Evolutionary conservation across 2,888 invertebrate genomes (phyloP), one percentile per base, ranked within the genome.

Genomic region (Chelonus formosanus): DNA sequence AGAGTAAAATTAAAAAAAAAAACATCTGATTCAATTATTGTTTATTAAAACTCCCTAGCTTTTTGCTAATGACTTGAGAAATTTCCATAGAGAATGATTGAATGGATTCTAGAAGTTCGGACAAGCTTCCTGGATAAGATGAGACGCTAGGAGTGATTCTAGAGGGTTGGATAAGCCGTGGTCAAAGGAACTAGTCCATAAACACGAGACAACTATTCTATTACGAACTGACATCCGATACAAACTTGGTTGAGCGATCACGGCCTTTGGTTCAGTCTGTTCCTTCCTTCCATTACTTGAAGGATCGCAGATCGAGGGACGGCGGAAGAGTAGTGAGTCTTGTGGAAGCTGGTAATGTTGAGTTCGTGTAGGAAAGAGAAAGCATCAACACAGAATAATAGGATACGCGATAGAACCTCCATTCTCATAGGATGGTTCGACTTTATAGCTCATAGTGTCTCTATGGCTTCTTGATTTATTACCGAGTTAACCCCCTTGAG

Each of bases 401-500:
- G 79, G 77, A 80, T 77, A 75, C 73, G 73, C 74, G 71, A 73
- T 56, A 40, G 70, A 73, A 75, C 69, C 75, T 73, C 70, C 71
- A 73, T 10, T 61, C n/a, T 43, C 45, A 8, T 47, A 36, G 66
- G 59, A 69, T 67, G 65, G 73, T 70, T 68, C 64, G 76, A 79
- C 75, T 80, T 81, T 81, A 80, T 74, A 75, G 76, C 75, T 73
- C 72, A 72, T 56, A 72, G 76, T 78, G 75, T 77, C 80, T 77
- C 77, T 76, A 78, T 71, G 79, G 78, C 80, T 80, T 79, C 78
- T 80, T 81, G 83, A 82, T 83, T 83, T 82, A 82, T 82, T 80
- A 80, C 71, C 77, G 74, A 80, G 80, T 81, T 79, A 80, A 80
- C 80, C 75, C 52, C 78, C 71, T 73, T 70, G 70, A 62, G 70